Base-by-base conservation (phyloP, 2,797 vertebrate genomes). In the Xenops minutus region DNA sequence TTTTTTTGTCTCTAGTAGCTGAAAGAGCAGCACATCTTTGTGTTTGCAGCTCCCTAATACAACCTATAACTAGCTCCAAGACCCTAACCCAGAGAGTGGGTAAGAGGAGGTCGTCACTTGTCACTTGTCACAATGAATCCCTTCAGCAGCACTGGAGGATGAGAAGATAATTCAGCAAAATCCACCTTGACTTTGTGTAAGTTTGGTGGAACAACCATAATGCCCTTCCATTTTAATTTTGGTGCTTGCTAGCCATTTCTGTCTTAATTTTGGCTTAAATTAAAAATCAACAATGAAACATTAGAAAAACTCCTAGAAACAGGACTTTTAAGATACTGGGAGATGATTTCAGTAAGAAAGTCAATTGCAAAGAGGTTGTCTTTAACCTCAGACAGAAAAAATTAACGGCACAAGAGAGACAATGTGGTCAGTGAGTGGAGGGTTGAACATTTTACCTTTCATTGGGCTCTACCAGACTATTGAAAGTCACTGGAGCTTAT, bases 1-100 rank as follows among this genome's bases (percentile, higher is more conserved):
- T 62, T 30, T 23, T 59, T 59, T 4, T 0, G 27, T 71, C 55
- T 93, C 43, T 64, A 63, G 80, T 43, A 95, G 67, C 77, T 77
- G 83, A 95, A 95, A 90, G 37, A 93, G 74, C 71, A 85, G 83
- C 26, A 61, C 41, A 88, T 91, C 61, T 80, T 89, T 82, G 44
- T 86, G 67, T 87, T 95, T 95, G 90, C 74, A 85, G 54, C 71
- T 88, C 74, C 46, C 43, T 74, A 51, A 54, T 36, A 90, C 41
- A 93, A 54, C 74, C 56, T 81, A 44, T 67, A 87, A 88, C 80
- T 82, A 48, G 23, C 32, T 71, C 27, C 91, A 82, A 74, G n/a
- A 82, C 74, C 49, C 37, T 36, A 51, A 84, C 66, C 20, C 36
- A 79, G 58, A 5, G 5, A 62, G 26, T 23, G 58, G 51, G 51